Evolutionary conservation across 2,113 vertebrate species (phyloP).

Genomic region (Rhizomys pruinosus): DNA sequence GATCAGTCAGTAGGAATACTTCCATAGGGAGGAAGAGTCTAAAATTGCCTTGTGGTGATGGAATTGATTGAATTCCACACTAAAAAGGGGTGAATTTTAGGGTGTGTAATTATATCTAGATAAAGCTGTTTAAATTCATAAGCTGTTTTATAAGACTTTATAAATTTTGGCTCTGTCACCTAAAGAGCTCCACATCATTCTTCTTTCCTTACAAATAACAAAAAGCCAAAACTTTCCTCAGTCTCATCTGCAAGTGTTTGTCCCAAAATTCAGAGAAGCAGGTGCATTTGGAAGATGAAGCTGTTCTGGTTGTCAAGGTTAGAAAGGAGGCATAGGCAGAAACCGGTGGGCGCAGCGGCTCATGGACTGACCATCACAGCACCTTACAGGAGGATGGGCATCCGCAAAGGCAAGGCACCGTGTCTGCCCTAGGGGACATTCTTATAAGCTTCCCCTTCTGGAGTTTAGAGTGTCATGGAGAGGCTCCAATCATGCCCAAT

Average conservation of each 20-base stretch:
- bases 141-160: neutral
- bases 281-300: neutral
- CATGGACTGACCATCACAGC: neutral
- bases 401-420: rapidly evolving
- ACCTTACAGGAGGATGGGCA: too few relatives aligned
- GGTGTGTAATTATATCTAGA: neutral
- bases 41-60: neutral
- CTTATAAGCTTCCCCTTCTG: too few relatives aligned
- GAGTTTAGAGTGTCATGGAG: neutral
- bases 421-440: neutral
- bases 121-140: conserved; percentile 18
- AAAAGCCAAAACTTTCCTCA: neutral
- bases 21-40: neutral
- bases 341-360: neutral
- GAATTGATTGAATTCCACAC: neutral
- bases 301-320: neutral
- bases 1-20: neutral
- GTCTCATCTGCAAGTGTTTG: too few relatives aligned
- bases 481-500: neutral
- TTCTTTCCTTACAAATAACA: neutral
- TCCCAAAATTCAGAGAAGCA: neutral
- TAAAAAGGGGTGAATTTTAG: neutral
- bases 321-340: neutral
- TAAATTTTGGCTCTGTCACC: neutral
- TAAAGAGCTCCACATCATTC: neutral